Percentiles rank a stretch among this genome's conserved stretches.
These are phyloP conservation scores for Solea senegalensis DNA, from an alignment of 2,113 vertebrate species.

Conservation along the genomic window DNA sequence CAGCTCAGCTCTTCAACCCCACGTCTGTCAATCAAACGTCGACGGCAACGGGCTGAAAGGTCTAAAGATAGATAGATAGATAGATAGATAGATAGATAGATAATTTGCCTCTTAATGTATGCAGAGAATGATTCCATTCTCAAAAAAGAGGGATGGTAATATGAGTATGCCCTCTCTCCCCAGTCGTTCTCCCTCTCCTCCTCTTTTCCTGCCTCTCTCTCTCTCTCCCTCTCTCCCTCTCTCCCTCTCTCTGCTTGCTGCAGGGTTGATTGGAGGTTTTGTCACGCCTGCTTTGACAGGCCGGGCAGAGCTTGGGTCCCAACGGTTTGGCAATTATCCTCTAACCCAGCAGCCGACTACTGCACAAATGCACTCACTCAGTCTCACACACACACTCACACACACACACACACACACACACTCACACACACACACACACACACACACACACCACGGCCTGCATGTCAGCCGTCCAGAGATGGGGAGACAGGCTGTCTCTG, in stretches of 20 bases:
- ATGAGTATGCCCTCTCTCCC: slow-evolving; percentile 35
- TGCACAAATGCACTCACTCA: slow-evolving; percentile 63
- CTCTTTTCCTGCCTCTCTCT: slow-evolving; percentile 18
- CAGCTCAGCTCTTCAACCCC: slow-evolving; percentile 32
- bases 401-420: slow-evolving; percentile 48
- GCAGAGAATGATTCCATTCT: slow-evolving; percentile 47
- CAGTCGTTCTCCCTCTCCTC: slow-evolving; percentile 2
- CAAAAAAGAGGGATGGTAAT: slow-evolving; percentile 46
- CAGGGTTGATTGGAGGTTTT: slow-evolving; percentile 96
- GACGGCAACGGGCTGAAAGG: slow-evolving; percentile 40
- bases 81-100: slow-evolving; percentile 1
- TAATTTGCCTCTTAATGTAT: slow-evolving; percentile 33
- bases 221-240: slow-evolving; percentile 76
- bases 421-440: no score
- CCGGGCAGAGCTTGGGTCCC: slow-evolving; percentile 93
- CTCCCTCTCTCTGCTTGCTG: no score
- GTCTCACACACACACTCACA: slow-evolving; percentile 19
- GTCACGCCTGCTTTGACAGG: slow-evolving; percentile 98
- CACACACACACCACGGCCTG: no score
- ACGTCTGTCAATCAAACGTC: slow-evolving; percentile 43
- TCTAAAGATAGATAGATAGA: slow-evolving; percentile 26
- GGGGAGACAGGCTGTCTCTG: slow-evolving; percentile 76
- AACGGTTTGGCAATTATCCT: slow-evolving; percentile 99
- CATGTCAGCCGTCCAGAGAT: slow-evolving; percentile 90
- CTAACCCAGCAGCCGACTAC: slow-evolving; percentile 92